Conservation (phyloP, 2,888 invertebrate genomes). For the Theretra japonica region DNA sequence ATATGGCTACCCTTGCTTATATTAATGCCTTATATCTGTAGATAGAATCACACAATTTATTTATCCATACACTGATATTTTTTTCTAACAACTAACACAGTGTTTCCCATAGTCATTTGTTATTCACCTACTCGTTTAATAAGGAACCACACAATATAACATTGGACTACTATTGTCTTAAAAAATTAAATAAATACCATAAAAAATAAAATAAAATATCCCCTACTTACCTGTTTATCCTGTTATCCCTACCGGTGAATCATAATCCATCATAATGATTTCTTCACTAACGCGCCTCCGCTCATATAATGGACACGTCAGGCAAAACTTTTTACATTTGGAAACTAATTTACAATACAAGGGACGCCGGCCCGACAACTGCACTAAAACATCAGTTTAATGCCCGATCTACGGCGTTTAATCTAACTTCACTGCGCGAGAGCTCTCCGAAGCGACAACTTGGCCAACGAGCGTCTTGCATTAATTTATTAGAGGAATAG, state of each 20-base stretch:
- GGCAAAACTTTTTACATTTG: conserved; percentile 29
- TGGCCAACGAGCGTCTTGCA: conserved; percentile 53
- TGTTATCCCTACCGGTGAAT: neutral
- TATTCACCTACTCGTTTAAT: no score
- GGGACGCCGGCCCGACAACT: conserved; percentile 51
- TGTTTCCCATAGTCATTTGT: no score
- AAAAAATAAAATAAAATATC: no score
- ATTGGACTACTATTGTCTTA: no score
- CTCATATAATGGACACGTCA: neutral
- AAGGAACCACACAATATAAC: no score
- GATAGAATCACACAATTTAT: no score
- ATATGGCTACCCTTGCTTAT: no score
- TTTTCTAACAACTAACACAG: no score
- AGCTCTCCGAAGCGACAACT: conserved; percentile 63
- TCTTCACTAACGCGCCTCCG: neutral
- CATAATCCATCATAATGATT: neutral
- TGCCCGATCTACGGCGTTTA: conserved; percentile 72
- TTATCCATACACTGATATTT: no score
- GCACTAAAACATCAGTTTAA: conserved; percentile 62
- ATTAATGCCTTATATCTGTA: no score
- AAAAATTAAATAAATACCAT: no score
- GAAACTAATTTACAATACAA: conserved; percentile 74
- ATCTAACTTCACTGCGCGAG: conserved; percentile 74
- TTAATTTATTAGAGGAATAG: conserved; percentile 57
- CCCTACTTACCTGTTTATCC: no score